Percentiles rank a stretch among this genome's conserved stretches.
Evolutionary conservation across 2,888 invertebrate species (phyloP).

Genomic region (Pyrgus malvae): DNA sequence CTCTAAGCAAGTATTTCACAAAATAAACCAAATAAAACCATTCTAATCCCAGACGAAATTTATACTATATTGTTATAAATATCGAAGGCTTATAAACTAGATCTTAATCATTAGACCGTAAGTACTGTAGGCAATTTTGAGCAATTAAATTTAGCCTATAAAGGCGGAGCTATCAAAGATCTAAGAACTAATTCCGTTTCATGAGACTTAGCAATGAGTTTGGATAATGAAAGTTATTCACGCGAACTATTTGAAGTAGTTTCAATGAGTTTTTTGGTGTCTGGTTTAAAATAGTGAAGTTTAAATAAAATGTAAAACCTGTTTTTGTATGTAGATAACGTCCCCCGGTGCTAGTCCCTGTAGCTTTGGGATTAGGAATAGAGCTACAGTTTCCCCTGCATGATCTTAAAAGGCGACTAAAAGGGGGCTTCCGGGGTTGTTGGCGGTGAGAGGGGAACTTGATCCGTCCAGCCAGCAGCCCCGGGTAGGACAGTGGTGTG

Average conservation of each 20-base stretch:
- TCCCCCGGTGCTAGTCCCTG: no score
- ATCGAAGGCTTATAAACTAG: constrained; percentile 8
- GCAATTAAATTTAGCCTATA: constrained; percentile 26
- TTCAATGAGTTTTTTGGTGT: constrained; percentile 11
- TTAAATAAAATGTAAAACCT: not conserved
- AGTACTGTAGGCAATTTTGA: constrained; percentile 21
- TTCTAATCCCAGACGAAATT: no score
- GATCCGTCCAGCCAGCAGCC: no score
- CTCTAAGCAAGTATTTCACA: no score
- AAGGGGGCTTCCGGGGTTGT: no score
- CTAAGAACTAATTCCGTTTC: constrained; percentile 23
- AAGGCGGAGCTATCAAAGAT: constrained; percentile 15
- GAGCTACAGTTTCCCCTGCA: no score
- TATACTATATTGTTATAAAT: no score
- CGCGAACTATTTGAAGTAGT: constrained; percentile 18
- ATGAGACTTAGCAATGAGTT: constrained; percentile 13
- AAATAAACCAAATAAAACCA: no score
- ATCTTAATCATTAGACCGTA: constrained; percentile 13
- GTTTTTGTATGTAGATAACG: not conserved
- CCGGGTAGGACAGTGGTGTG: no score
- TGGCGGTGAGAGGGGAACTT: no score
- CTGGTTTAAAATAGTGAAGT: not conserved
- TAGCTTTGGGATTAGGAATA: no score
- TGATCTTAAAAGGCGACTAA: no score
- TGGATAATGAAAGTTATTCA: constrained; percentile 21